Conservation (phyloP, 2,113 vertebrate genomes). For the Apteryx mantelli region DNA sequence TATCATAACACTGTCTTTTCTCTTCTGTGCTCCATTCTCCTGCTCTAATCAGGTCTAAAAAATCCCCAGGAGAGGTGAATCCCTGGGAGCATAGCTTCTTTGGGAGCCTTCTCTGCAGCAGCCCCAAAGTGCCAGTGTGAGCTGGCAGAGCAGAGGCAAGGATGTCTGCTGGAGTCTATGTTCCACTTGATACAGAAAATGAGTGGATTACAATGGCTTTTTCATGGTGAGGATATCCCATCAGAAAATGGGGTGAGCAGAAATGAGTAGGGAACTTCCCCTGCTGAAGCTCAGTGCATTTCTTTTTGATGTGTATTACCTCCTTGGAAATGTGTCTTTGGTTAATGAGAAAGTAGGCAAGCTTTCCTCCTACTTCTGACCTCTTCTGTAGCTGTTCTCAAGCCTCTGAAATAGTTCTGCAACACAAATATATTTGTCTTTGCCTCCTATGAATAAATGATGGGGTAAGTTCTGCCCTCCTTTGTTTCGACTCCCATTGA, state of each 20-base stretch:
- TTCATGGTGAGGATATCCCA: neutral
- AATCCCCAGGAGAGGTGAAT: neutral
- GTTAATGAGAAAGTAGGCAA: neutral
- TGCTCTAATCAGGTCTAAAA: neutral
- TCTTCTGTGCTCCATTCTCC: neutral
- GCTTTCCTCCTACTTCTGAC: neutral
- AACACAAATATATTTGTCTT: neutral
- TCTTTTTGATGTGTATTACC: neutral
- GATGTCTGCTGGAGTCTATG: neutral
- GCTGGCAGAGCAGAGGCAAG: neutral
- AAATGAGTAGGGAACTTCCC: neutral
- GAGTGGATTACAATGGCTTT: neutral
- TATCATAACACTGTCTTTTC: neutral
- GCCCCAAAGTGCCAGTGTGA: fast-evolving
- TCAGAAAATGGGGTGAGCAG: neutral
- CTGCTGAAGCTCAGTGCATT: neutral
- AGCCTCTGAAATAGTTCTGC: neutral
- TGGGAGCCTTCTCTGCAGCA: neutral
- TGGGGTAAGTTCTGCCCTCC: neutral
- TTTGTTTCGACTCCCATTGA: neutral
- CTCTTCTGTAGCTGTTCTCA: neutral
- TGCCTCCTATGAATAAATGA: neutral
- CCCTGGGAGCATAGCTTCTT: neutral
- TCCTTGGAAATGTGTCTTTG: neutral
- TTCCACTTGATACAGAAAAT: no score